Evolutionary conservation across 2,888 invertebrate species (phyloP), one percentile per base, ranked within the genome.

Genomic region (Julus scandinavius): DNA sequence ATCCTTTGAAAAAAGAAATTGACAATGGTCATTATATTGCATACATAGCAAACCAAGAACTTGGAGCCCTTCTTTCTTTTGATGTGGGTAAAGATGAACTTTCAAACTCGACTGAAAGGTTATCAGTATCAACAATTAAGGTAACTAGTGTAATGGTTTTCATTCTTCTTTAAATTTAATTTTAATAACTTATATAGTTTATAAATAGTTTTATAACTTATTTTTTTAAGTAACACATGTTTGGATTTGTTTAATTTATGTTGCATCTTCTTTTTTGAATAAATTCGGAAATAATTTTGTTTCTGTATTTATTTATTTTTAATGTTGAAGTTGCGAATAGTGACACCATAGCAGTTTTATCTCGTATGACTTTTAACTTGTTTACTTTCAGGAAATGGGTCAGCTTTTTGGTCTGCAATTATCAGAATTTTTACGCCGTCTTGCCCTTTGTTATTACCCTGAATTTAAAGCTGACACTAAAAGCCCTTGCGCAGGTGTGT

Each of bases 11-110:
- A 17, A 54, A 86, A 20, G 86, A 86, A 50, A 50, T 86, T 13
- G 86, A 86, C 86, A 45, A 86, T 38, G 38, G 38, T 7, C 86
- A 86, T 86, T 86, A 86, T 5, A n/a, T 86, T n/a, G 86, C 86
- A 50, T 49, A 45, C 54, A 86, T 86, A 11, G 20, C 40, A 86
- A 49, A 86, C 15, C 15, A 54, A 45, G 50, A 41, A 54, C 38
- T 86, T 54, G 86, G 50, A 20, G 15, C 13, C 3, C n/a, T 1
- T n/a, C 13, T 49, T 15, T 13, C 86, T 2, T 13, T n/a, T 5
- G 15, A 50, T 45, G 15, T 49, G n/a, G 20, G 20, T 20, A 20
- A 86, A 17, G 17, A 86, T n/a, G 50, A 49, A 20, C 45, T 86
- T 38, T 29, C n/a, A 4, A 15, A 15, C 50, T 41, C 86, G 1